A percentile compares a stretch with the other conserved stretches of the same genome.
These are phyloP conservation scores for Benthochromis sp. DNA, from an alignment of 2,113 vertebrate genomes.

Conservation along the genomic window DNA sequence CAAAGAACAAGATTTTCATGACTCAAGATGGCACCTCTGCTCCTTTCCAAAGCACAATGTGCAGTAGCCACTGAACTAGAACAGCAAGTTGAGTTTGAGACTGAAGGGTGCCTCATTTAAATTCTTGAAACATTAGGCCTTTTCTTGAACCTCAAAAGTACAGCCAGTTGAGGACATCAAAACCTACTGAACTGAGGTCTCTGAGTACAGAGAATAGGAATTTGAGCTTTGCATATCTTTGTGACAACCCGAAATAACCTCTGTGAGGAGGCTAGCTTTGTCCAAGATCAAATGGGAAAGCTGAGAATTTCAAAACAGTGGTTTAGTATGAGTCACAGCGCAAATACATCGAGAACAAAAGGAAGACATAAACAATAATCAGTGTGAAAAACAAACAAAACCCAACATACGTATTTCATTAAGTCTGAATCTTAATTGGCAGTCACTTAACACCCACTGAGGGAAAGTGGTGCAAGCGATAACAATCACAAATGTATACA, in stretches of 20 bases:
- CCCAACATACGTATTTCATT: not conserved
- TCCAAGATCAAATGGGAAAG: not conserved
- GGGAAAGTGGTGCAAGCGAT: not conserved
- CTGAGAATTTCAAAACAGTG: not conserved
- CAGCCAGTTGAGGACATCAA: not conserved
- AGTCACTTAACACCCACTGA: not conserved
- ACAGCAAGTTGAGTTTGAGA: not conserved
- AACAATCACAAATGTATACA: not conserved
- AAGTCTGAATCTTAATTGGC: not conserved
- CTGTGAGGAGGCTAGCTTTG: not conserved
- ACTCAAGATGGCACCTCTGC: not conserved
- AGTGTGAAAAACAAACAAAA: not conserved
- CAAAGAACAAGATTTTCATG: not conserved
- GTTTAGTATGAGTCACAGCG: not conserved
- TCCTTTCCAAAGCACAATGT: not conserved
- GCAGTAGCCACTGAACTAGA: not conserved
- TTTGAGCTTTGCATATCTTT: not conserved
- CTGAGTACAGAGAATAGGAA: not conserved
- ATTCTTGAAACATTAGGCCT: constrained; percentile 1
- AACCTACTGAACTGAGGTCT: not conserved
- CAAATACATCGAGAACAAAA: not conserved
- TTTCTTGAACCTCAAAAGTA: not conserved
- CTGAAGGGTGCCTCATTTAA: not conserved
- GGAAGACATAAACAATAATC: not conserved
- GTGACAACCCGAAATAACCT: constrained; percentile 14